Evolutionary conservation across 2,797 vertebrate genomes (phyloP).

Genomic region (Sebastes vulpes): DNA sequence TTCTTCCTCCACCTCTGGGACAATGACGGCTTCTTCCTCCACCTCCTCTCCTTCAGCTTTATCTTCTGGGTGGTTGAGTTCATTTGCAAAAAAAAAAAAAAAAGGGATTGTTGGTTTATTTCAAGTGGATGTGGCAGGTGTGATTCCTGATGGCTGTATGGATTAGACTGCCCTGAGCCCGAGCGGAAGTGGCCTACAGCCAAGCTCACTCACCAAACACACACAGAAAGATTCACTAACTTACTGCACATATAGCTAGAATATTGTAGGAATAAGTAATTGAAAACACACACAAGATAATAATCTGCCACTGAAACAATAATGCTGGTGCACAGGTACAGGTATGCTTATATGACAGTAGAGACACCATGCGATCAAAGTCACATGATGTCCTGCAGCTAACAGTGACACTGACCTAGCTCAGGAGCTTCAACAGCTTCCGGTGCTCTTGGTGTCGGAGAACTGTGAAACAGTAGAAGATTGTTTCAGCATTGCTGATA

Average conservation of each 20-base stretch:
- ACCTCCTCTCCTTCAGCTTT: not conserved
- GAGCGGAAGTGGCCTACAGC: not conserved
- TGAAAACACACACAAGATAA: not conserved
- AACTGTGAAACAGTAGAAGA: constrained; percentile 48
- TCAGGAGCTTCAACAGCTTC: constrained; percentile 15
- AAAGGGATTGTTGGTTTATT: constrained; percentile 24
- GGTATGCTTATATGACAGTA: not conserved
- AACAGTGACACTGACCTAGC: constrained; percentile 58
- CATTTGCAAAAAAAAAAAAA: constrained; percentile 10
- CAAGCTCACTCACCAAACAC: not conserved
- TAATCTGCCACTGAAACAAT: not conserved
- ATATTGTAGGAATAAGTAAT: not conserved
- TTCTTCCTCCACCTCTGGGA: constrained; percentile 35
- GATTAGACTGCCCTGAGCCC: constrained; percentile 26
- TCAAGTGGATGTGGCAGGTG: constrained; percentile 14
- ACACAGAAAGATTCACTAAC: constrained; percentile 1
- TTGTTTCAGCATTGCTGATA: not conserved
- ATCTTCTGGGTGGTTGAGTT: constrained; percentile 31
- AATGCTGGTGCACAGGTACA: constrained; percentile 9
- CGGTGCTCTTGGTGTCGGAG: not conserved
- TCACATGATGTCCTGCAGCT: not conserved
- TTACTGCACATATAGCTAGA: not conserved
- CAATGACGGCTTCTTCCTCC: constrained; percentile 5
- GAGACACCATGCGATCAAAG: not conserved
- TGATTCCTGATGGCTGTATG: constrained; percentile 3